Percentiles rank a stretch among this genome's conserved stretches.
phyloP scores from a whole-genome alignment of 2,797 vertebrate species.

The Danio aesculapii region DNA sequence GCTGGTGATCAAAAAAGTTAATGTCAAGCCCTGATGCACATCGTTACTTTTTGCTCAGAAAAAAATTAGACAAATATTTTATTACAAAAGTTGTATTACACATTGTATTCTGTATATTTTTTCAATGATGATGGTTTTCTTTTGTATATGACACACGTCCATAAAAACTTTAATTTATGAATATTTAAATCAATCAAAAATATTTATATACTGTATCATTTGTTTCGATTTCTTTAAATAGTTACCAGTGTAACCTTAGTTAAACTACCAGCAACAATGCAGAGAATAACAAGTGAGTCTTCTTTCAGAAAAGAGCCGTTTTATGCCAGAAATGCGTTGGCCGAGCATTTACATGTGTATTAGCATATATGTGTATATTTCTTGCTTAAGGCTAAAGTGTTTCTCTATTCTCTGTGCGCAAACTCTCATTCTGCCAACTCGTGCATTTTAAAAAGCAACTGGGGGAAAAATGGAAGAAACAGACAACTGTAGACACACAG shows the following conservation, averaged over 20 bases:
- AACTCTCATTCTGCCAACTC: neutral
- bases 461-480: constrained; percentile 1
- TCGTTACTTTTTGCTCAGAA: too few species aligned
- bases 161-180: too few species aligned
- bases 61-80: too few species aligned
- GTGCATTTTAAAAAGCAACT: constrained; percentile 25
- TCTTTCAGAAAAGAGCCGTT: constrained; percentile 9
- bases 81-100: too few species aligned
- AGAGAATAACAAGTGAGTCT: constrained; percentile 14
- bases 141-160: too few species aligned
- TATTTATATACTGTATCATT: too few species aligned
- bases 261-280: neutral
- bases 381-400: constrained; percentile 37
- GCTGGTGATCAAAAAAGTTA: too few species aligned
- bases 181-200: too few species aligned
- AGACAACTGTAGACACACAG: neutral
- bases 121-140: too few species aligned
- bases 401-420: constrained; percentile 1
- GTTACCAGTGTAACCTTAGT: neutral
- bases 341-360: constrained; percentile 4
- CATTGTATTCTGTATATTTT: too few species aligned
- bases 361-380: constrained; percentile 9
- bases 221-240: too few species aligned
- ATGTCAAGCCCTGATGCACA: too few species aligned
- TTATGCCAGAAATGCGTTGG: constrained; percentile 3